A percentile compares a stretch with the other conserved stretches of the same genome.
Evolutionary conservation across 2,888 invertebrate genomes (phyloP).

Genomic region (Eustalomyia histrio): DNA sequence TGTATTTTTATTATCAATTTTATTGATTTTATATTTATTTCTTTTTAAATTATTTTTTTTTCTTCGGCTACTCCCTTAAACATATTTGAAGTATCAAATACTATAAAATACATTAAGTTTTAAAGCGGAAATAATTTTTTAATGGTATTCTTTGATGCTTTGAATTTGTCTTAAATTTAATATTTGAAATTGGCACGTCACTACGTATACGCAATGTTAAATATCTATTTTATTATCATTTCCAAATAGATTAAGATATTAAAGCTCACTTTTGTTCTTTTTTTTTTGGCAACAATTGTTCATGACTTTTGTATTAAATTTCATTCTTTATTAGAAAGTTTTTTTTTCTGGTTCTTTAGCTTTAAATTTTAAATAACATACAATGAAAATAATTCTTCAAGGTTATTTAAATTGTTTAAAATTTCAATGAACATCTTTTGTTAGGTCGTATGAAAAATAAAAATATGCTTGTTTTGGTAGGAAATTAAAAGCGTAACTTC

Average conservation of each 20-base stretch:
- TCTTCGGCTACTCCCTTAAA: neutral
- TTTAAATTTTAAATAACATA: conserved; percentile 23
- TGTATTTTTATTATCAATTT: conserved; percentile 22
- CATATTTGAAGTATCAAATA: neutral
- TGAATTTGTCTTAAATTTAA: neutral
- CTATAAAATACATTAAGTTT: neutral
- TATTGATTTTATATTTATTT: conserved; percentile 10
- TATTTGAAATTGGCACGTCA: conserved; percentile 2
- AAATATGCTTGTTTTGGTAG: no score
- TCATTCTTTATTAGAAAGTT: conserved; percentile 57
- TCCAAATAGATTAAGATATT: neutral
- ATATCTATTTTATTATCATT: neutral
- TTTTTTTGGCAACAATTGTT: conserved; percentile 14
- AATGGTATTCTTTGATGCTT: neutral
- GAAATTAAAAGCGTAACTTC: no score
- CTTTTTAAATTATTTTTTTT: neutral
- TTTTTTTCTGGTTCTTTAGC: conserved; percentile 19
- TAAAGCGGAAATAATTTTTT: conserved; percentile 3
- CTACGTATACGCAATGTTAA: neutral
- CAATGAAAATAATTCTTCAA: conserved; percentile 24
- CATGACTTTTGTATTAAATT: conserved; percentile 46
- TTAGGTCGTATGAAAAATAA: neutral
- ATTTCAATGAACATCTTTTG: conserved; percentile 19
- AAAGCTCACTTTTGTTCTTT: neutral
- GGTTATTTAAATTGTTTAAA: conserved; percentile 20